These are phyloP conservation scores for Gryllus bimaculatus DNA, from an alignment of 1,140 invertebrate species.

Conservation along the genomic window DNA sequence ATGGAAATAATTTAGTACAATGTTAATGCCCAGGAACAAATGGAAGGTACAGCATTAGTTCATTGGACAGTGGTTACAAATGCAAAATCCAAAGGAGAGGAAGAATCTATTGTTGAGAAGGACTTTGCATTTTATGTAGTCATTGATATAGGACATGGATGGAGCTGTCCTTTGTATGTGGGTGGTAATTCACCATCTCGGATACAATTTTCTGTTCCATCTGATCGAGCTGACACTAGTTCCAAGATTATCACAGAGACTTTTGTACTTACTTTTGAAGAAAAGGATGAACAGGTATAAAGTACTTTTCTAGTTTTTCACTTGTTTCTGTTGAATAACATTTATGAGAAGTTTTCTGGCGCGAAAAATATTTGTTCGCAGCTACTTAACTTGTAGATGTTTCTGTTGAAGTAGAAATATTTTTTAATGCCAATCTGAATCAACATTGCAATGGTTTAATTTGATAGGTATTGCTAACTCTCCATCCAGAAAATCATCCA, in stretches of 20 bases:
- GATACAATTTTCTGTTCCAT: constrained; percentile 17
- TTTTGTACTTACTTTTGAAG: constrained; percentile 19
- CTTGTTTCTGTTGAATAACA: no score
- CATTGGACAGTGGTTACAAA: neutral
- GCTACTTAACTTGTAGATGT: no score
- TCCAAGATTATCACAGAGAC: constrained; percentile 33
- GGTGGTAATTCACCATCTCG: neutral
- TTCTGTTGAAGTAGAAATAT: no score
- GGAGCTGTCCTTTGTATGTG: constrained; percentile 23
- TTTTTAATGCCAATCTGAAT: no score
- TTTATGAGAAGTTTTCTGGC: no score
- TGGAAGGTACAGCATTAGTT: neutral
- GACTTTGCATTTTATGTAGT: constrained; percentile 21
- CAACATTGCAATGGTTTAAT: no score
- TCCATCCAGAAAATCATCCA: constrained; percentile 47
- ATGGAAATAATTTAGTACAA: no score
- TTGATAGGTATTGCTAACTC: constrained; percentile 42
- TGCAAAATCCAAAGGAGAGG: neutral
- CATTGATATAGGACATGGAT: constrained; percentile 15
- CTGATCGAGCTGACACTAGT: neutral
- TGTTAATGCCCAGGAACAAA: neutral
- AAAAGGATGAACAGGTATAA: constrained; percentile 34
- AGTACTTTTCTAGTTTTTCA: no score
- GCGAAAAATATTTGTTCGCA: no score
- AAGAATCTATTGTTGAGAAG: constrained; percentile 9